phyloP scores from a whole-genome alignment of 2,888 invertebrate genomes.

The Chorisops tibialis region DNA sequence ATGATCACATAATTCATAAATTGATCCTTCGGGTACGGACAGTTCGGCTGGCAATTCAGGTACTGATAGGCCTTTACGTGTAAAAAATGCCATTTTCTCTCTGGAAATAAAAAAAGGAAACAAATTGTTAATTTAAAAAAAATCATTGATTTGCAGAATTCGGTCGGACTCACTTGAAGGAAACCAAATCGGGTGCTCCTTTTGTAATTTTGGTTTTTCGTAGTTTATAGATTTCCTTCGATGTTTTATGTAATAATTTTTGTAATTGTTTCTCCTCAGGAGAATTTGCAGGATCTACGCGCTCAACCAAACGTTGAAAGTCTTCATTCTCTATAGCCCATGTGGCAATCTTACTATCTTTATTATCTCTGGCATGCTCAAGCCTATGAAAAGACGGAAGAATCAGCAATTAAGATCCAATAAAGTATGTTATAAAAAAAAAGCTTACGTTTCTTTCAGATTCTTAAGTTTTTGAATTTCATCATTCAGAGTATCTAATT shows the following conservation, averaged over 20 bases:
- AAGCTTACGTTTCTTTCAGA: slow-evolving; percentile 64
- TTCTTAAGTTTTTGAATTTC: slow-evolving; percentile 79
- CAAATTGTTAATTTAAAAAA: slow-evolving; percentile 20
- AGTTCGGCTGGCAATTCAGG: slow-evolving; percentile 69
- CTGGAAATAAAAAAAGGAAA: slow-evolving; percentile 56
- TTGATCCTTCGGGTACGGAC: slow-evolving; percentile 49
- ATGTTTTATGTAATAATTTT: slow-evolving; percentile 81
- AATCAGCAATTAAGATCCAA: background rate
- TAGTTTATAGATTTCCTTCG: slow-evolving; percentile 86
- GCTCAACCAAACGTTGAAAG: slow-evolving; percentile 66
- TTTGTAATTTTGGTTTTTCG: slow-evolving; percentile 82
- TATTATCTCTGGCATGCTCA: slow-evolving; percentile 79
- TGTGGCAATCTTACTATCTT: slow-evolving; percentile 76
- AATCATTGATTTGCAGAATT: background rate
- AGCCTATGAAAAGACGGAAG: slow-evolving; percentile 52
- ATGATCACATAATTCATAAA: slow-evolving; percentile 36
- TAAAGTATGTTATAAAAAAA: background rate
- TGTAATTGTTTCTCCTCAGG: slow-evolving; percentile 61
- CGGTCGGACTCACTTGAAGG: slow-evolving; percentile 74
- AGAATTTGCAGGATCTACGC: slow-evolving; percentile 49
- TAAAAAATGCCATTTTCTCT: slow-evolving; percentile 97
- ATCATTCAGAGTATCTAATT: slow-evolving; percentile 76
- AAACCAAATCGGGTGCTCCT: slow-evolving; percentile 85
- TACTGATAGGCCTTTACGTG: slow-evolving; percentile 71
- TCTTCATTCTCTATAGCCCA: slow-evolving; percentile 87